Percentiles rank a stretch among this genome's conserved stretches.
Conservation (phyloP, 2,888 invertebrate genomes). For the Eledona agricola region DNA sequence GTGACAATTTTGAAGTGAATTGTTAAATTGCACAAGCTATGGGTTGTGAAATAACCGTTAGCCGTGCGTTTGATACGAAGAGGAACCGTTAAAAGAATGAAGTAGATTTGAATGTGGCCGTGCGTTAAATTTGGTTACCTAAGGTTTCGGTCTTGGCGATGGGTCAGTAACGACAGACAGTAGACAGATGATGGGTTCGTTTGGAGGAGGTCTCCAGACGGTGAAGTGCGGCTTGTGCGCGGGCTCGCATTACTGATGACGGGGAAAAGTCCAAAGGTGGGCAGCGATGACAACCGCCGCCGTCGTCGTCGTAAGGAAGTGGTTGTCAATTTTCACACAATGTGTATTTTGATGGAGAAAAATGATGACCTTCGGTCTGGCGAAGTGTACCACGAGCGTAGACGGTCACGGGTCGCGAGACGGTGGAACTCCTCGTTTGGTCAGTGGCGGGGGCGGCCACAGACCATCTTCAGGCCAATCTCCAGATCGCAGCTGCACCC, state of each 20-base stretch:
- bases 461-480: slow-evolving; percentile 52
- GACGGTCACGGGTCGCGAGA: slow-evolving; percentile 29
- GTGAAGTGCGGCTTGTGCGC: slow-evolving; percentile 14
- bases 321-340: slow-evolving; percentile 44
- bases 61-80: too few species aligned
- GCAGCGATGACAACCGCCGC: slow-evolving; percentile 28
- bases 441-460: slow-evolving; percentile 53
- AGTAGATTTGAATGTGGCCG: too few species aligned
- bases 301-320: slow-evolving; percentile 37
- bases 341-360: slow-evolving; percentile 29
- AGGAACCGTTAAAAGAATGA: too few species aligned
- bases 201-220: slow-evolving; percentile 30
- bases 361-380: slow-evolving; percentile 41
- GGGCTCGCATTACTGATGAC: slow-evolving; percentile 38
- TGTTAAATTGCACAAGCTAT: too few species aligned
- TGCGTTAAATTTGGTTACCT: too few species aligned
- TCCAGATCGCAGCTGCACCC: slow-evolving; percentile 56
- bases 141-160: too few species aligned
- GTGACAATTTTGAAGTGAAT: too few species aligned
- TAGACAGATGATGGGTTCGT: slow-evolving; percentile 22
- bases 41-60: too few species aligned
- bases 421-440: slow-evolving; percentile 35
- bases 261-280: slow-evolving; percentile 39
- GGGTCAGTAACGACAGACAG: too few species aligned
- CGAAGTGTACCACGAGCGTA: slow-evolving; percentile 23